phyloP scores from a whole-genome alignment of 2,888 invertebrate species.

The Aphidius colemani region DNA sequence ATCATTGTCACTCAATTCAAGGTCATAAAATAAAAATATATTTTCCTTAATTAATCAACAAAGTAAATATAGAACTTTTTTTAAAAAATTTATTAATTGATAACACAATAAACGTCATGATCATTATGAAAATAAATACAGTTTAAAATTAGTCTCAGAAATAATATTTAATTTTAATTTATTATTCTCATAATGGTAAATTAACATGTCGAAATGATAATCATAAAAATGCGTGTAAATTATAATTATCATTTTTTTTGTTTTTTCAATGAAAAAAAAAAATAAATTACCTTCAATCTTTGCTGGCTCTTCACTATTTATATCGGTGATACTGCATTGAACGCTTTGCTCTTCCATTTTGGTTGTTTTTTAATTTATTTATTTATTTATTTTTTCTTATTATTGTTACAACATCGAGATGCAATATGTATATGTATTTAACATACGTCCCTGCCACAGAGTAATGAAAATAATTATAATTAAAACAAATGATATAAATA shows the following conservation, averaged over 20 bases:
- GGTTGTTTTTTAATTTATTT: constrained; percentile 52
- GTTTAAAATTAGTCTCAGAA: too few relatives aligned
- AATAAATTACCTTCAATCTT: constrained; percentile 54
- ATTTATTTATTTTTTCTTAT: too few relatives aligned
- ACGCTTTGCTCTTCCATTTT: constrained; percentile 60
- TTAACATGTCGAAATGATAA: too few relatives aligned
- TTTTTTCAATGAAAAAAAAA: constrained; percentile 27
- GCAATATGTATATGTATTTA: constrained; percentile 12
- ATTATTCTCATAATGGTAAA: too few relatives aligned
- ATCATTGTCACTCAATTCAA: not conserved
- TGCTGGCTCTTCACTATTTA: constrained; percentile 59
- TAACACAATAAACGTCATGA: not conserved
- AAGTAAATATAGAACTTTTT: not conserved
- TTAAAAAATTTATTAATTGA: not conserved
- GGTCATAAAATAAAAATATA: not conserved
- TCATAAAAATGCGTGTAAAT: not conserved
- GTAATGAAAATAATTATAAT: too few relatives aligned
- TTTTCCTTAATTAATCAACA: too few relatives aligned
- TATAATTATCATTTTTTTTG: not conserved
- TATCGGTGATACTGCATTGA: constrained; percentile 59
- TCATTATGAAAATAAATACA: not conserved
- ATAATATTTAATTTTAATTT: too few relatives aligned
- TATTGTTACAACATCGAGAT: constrained; percentile 50
- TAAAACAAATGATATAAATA: too few relatives aligned
- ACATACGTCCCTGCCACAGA: too few relatives aligned